These are phyloP conservation scores for Margarornis squamiger DNA, from an alignment of 2,797 vertebrate genomes.

Conservation along the genomic window DNA sequence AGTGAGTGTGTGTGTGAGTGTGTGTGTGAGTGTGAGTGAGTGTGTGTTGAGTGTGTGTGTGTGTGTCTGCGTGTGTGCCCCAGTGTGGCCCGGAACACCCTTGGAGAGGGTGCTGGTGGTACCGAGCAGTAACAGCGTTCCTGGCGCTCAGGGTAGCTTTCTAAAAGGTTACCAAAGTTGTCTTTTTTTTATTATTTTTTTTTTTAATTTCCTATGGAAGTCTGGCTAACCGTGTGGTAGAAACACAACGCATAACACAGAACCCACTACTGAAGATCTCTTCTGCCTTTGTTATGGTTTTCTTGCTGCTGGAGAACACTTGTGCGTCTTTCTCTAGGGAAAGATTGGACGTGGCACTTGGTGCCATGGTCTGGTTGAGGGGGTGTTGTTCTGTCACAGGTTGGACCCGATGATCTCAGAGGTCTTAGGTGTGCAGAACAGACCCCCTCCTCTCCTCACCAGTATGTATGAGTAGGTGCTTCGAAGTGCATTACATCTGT, in stretches of 20 bases:
- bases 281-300: not conserved
- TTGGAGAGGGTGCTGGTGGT: fast-evolving
- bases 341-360: not conserved
- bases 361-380: not conserved
- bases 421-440: not conserved
- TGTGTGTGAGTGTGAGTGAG: not conserved
- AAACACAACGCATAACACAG: not conserved
- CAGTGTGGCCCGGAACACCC: fast-evolving
- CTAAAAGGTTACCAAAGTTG: fast-evolving
- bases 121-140: fast-evolving
- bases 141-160: fast-evolving
- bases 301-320: not conserved
- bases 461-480: not conserved
- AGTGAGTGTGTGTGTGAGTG: not conserved
- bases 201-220: not conserved
- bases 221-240: not conserved
- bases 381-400: not conserved
- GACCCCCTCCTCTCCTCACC: not conserved
- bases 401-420: not conserved
- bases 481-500: not conserved
- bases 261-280: not conserved
- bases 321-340: not conserved
- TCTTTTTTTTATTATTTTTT: not conserved
- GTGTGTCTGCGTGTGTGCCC: not conserved
- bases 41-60: no score